Conservation (phyloP, 2,888 invertebrate species). For the Proisotoma minuta region DNA sequence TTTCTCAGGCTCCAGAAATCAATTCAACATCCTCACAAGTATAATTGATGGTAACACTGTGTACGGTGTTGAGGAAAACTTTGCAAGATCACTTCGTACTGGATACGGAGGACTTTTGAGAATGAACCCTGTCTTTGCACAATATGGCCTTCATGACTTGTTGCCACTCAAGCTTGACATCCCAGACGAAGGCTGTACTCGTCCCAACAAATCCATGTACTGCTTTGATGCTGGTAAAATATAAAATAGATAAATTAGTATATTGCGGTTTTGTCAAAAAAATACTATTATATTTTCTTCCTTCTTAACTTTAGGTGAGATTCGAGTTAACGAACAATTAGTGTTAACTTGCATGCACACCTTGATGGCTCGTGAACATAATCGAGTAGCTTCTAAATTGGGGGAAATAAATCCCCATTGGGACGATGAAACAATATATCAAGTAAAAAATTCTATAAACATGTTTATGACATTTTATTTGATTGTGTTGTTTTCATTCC, state of each 20-base stretch:
- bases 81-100: slow-evolving; percentile 72
- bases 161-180: slow-evolving; percentile 81
- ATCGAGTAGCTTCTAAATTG: slow-evolving; percentile 71
- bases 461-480: background rate
- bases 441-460: too few species aligned
- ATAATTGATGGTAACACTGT: slow-evolving; percentile 84
- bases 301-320: slow-evolving; percentile 63
- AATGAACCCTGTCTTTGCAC: slow-evolving; percentile 83
- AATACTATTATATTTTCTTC: background rate
- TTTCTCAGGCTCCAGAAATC: slow-evolving; percentile 67
- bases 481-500: background rate
- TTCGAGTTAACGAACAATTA: slow-evolving; percentile 85
- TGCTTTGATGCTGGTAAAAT: slow-evolving; percentile 80
- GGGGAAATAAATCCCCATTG: slow-evolving; percentile 81
- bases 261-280: background rate
- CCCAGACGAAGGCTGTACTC: slow-evolving; percentile 86
- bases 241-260: background rate
- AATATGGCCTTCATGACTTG: slow-evolving; percentile 80
- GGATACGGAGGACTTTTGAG: slow-evolving; percentile 76
- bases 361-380: slow-evolving; percentile 84
- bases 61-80: slow-evolving; percentile 78
- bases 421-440: slow-evolving; percentile 88
- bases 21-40: slow-evolving; percentile 81
- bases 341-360: slow-evolving; percentile 88
- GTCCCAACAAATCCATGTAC: slow-evolving; percentile 82